Conservation (phyloP, 1,140 invertebrate species). For the Heliconius melpomene region DNA sequence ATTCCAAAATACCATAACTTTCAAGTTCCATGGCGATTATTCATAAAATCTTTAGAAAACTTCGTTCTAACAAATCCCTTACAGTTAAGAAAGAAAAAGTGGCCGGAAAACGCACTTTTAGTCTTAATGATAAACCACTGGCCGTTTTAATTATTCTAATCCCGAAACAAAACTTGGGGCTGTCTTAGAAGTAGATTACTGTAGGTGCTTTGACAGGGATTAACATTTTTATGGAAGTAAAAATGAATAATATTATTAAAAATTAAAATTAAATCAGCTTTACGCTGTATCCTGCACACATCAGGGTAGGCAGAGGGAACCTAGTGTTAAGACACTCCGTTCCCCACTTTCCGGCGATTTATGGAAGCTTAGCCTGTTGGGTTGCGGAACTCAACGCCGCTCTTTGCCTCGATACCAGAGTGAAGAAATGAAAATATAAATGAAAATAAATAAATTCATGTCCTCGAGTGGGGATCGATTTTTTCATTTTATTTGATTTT, state of each 20-base stretch:
- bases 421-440: too few relatives aligned
- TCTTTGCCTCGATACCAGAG: too few relatives aligned
- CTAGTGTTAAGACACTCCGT: too few relatives aligned
- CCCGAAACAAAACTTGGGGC: constrained; percentile 49
- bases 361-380: too few relatives aligned
- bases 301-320: too few relatives aligned
- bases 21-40: background rate
- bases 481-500: too few relatives aligned
- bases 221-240: background rate
- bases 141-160: constrained; percentile 72
- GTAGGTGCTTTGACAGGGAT: background rate
- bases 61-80: constrained; percentile 12
- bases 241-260: background rate
- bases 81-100: constrained; percentile 17
- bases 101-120: constrained; percentile 34
- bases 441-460: too few relatives aligned
- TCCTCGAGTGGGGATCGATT: too few relatives aligned
- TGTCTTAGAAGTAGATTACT: constrained; percentile 5
- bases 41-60: constrained; percentile 21
- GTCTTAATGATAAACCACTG: constrained; percentile 51
- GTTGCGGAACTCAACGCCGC: too few relatives aligned
- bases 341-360: too few relatives aligned
- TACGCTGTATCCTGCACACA: too few relatives aligned
- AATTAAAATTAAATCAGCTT: too few relatives aligned
- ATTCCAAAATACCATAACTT: background rate